Percentiles rank a stretch among this genome's conserved stretches.
These are phyloP conservation scores for Monochamus alternatus DNA, from an alignment of 2,888 invertebrate genomes.

Conservation along the genomic window DNA sequence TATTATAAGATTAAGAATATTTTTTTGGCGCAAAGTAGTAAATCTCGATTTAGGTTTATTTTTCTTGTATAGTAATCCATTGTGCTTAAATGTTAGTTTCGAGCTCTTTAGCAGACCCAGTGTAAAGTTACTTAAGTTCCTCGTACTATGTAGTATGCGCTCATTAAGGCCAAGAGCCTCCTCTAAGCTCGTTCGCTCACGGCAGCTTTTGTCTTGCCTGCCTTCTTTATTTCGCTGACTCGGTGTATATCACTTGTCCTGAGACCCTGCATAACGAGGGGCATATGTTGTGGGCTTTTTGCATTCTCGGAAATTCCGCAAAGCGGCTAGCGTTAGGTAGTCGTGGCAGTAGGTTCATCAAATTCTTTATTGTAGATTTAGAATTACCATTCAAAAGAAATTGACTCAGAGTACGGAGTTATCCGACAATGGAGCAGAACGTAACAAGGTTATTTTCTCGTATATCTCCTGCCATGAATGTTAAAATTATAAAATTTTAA, in stretches of 20 bases:
- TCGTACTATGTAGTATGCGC: conserved; percentile 7
- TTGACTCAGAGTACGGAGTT: background rate
- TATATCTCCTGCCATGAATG: too few relatives aligned
- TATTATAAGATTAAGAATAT: too few relatives aligned
- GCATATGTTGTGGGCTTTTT: conserved; percentile 28
- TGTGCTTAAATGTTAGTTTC: too few relatives aligned
- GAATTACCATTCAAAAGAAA: background rate
- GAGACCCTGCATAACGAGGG: conserved; percentile 37
- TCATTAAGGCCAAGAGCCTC: conserved; percentile 32
- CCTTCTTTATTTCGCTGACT: conserved; percentile 38
- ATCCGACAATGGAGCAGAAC: background rate
- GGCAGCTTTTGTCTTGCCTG: conserved; percentile 38
- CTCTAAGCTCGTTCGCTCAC: conserved; percentile 11
- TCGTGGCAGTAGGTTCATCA: conserved; percentile 8
- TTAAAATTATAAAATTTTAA: too few relatives aligned
- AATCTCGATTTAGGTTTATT: too few relatives aligned
- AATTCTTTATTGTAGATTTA: conserved; percentile 5
- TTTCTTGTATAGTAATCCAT: too few relatives aligned
- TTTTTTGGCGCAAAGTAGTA: too few relatives aligned
- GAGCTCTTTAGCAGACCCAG: background rate
- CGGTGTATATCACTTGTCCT: conserved; percentile 32
- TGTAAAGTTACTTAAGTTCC: conserved; percentile 1
- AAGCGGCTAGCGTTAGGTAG: conserved; percentile 13
- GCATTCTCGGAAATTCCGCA: conserved; percentile 30
- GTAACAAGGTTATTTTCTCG: background rate